These are phyloP conservation scores for Psylliodes chrysocephalus DNA, from an alignment of 2,888 invertebrate species.

Conservation along the genomic window DNA sequence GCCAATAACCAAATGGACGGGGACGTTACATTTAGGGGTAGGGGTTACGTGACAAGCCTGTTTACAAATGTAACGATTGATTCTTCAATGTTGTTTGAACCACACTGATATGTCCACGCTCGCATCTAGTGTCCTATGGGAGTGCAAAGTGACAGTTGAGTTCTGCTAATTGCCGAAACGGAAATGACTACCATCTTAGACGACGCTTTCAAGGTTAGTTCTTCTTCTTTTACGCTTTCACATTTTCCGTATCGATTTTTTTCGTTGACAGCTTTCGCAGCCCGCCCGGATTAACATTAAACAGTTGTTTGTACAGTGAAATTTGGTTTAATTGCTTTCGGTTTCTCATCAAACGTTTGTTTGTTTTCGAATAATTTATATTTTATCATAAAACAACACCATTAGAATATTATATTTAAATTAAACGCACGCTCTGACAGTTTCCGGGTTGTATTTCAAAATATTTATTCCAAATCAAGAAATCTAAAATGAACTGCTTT, in stretches of 20 bases:
- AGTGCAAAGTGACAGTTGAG: slow-evolving; percentile 44
- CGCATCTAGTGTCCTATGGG: slow-evolving; percentile 55
- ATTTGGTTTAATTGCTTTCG: not conserved
- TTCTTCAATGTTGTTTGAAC: slow-evolving; percentile 66
- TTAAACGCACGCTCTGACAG: slow-evolving; percentile 3
- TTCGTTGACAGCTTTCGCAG: slow-evolving; percentile 3
- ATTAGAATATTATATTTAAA: slow-evolving; percentile 6
- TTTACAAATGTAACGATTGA: slow-evolving; percentile 67
- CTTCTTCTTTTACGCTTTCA: slow-evolving; percentile 7
- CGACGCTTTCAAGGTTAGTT: slow-evolving; percentile 23
- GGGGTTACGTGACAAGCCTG: slow-evolving; percentile 65
- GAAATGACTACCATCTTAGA: slow-evolving; percentile 26
- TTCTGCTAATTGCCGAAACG: slow-evolving; percentile 13
- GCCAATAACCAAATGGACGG: slow-evolving; percentile 66
- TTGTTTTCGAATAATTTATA: slow-evolving; percentile 20
- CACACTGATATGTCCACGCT: slow-evolving; percentile 62
- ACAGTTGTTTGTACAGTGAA: not conserved
- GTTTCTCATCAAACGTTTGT: not conserved
- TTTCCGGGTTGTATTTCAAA: not conserved
- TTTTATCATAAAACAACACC: slow-evolving; percentile 34
- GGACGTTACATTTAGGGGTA: slow-evolving; percentile 59
- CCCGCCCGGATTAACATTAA: not conserved
- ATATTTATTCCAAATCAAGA: too few species aligned
- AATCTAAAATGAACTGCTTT: too few species aligned
- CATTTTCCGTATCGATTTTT: not conserved